A percentile compares a stretch with the other conserved stretches of the same genome.
These are phyloP conservation scores for Lagopus leucura DNA, from an alignment of 2,113 vertebrate species.

Conservation along the genomic window DNA sequence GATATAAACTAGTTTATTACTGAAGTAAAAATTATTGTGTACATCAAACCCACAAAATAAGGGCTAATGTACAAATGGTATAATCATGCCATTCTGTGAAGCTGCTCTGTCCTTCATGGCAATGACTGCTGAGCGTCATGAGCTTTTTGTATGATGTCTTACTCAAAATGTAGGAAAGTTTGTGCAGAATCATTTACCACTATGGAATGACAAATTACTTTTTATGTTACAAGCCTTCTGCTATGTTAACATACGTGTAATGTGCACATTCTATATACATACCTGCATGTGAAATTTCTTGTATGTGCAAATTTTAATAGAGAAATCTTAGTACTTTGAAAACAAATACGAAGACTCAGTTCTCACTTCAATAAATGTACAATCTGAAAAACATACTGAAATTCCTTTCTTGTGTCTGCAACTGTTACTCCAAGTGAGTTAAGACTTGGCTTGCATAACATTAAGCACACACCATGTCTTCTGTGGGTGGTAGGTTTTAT, in stretches of 20 bases:
- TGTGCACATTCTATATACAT: neutral
- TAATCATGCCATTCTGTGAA: constrained; percentile 36
- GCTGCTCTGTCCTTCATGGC: neutral
- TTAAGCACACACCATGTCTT: neutral
- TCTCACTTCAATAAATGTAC: neutral
- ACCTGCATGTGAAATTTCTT: neutral
- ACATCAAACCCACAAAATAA: constrained; percentile 41
- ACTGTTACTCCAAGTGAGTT: neutral
- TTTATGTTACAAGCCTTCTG: neutral
- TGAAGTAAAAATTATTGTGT: constrained; percentile 46
- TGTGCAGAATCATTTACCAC: neutral
- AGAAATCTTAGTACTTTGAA: neutral
- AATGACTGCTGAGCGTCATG: neutral
- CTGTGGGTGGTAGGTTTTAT: neutral
- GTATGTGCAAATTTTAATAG: neutral
- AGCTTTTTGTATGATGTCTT: constrained; percentile 17
- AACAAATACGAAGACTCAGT: neutral
- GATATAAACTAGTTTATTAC: constrained; percentile 61
- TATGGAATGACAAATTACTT: neutral
- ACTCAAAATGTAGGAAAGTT: neutral
- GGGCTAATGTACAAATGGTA: constrained; percentile 27
- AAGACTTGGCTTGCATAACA: neutral
- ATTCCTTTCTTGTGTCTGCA: neutral
- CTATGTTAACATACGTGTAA: neutral
- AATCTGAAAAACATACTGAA: neutral